Base-by-base conservation (phyloP, 2,888 invertebrate genomes). In the Strigamia maritima region DNA sequence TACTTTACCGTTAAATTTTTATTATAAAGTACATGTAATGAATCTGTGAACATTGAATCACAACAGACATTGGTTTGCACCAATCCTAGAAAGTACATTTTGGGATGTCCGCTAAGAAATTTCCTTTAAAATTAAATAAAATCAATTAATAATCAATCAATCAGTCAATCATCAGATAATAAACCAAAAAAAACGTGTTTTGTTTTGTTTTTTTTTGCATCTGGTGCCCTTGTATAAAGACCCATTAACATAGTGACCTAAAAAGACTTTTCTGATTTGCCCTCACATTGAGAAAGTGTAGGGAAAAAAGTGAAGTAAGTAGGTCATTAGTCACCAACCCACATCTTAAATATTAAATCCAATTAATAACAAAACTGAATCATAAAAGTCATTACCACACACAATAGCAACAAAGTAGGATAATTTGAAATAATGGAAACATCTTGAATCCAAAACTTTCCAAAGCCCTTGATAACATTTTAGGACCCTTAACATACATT, bases 21-120 rank as follows among this genome's bases (percentile, higher is more conserved):
- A 81, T 84, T 87, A 82, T 85, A 88, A 80, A 86, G 85, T 70
- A 85, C 83, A 82, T 87, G 86, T 60, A 83, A 81, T 1, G 86
- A 84, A 83, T 88, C 87, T 60, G 85, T 85, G 81, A 90, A 88
- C 83, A 87, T 86, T 79, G 88, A 87, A 81, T 88, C 88, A 80
- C 87, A 87, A 82, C 89, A 89, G 44, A 87, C 87, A 80, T 89
- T 87, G 65, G 88, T 89, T 83, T 89, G 86, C 74, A 90, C 87
- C 79, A 90, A 85, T 14, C 90, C 90, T 77, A 90, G 84, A 84
- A 90, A 90, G 82, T 84, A 84, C 79, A 90, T 84, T 65, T 86
- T 83, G 24, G 85, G 86, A 83, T 90, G 89, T 19, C 84, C 79
- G 6, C 81, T 81, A 76, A 87, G 75, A 82, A 85, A 87, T 16